Conservation (phyloP, 2,888 invertebrate genomes). For the Cheilosia soror region DNA sequence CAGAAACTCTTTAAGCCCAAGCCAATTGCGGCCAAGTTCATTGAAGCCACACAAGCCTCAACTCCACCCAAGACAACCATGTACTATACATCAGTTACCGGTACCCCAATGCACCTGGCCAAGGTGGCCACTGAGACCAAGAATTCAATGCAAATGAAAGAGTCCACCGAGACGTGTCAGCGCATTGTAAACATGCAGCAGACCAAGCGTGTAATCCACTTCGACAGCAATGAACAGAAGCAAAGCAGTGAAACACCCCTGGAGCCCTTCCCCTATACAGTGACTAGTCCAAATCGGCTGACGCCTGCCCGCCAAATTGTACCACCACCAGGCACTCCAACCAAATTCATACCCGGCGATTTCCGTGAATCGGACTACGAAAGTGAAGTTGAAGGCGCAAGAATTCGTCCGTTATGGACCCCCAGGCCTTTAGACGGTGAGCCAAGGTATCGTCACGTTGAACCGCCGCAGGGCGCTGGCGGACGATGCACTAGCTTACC, state of each 20-base stretch:
- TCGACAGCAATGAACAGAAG: constrained; percentile 85
- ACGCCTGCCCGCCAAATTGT: constrained; percentile 81
- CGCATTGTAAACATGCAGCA: constrained; percentile 88
- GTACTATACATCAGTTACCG: constrained; percentile 86
- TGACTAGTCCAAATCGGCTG: constrained; percentile 82
- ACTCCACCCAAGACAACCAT: constrained; percentile 85
- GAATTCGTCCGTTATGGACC: constrained; percentile 87
- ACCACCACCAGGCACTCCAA: constrained; percentile 86
- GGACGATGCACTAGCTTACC: constrained; percentile 85
- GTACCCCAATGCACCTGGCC: constrained; percentile 86
- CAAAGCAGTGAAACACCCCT: constrained; percentile 77
- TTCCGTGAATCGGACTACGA: constrained; percentile 89
- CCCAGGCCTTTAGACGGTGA: constrained; percentile 86
- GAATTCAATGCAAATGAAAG: constrained; percentile 89
- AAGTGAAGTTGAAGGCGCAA: constrained; percentile 87
- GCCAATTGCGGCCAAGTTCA: constrained; percentile 84
- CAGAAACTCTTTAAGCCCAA: constrained; percentile 85
- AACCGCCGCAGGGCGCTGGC: constrained; percentile 84
- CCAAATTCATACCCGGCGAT: constrained; percentile 87
- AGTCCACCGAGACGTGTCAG: constrained; percentile 87
- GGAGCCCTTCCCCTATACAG: constrained; percentile 84
- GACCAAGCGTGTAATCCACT: constrained; percentile 88
- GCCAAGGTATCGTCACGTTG: constrained; percentile 86
- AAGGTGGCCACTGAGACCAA: constrained; percentile 87
- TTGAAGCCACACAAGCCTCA: constrained; percentile 83